These are phyloP conservation scores for Hyaena hyaena DNA, from an alignment of 2,113 vertebrate genomes.

Conservation along the genomic window DNA sequence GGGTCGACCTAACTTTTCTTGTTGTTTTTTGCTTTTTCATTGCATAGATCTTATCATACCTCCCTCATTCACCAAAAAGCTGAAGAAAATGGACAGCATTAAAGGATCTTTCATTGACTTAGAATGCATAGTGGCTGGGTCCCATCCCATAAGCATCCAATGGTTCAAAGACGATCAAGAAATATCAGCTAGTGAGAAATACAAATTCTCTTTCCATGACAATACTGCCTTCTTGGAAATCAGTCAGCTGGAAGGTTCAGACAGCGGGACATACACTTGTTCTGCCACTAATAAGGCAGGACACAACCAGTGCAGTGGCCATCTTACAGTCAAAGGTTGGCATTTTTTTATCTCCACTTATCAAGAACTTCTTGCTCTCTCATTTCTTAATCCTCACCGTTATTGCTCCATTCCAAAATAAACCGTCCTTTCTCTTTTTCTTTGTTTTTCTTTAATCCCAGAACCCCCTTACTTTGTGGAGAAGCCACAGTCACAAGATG, in stretches of 20 bases:
- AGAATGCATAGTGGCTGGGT: constrained; percentile 97
- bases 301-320: constrained; percentile 93
- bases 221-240: constrained; percentile 97
- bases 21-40: constrained; percentile 72
- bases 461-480: constrained; percentile 96
- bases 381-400: constrained; percentile 47
- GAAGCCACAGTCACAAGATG: constrained; percentile 94
- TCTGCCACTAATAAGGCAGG: constrained; percentile 96
- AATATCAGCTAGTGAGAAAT: constrained; percentile 91
- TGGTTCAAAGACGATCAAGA: constrained; percentile 97
- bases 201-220: constrained; percentile 97
- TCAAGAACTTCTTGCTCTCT: not conserved
- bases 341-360: constrained; percentile 48
- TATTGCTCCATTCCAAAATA: constrained; percentile 15
- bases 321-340: constrained; percentile 97
- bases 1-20: constrained; percentile 64
- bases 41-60: constrained; percentile 96
- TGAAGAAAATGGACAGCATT: constrained; percentile 96
- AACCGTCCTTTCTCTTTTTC: constrained; percentile 53
- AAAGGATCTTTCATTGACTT: constrained; percentile 96
- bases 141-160: constrained; percentile 94
- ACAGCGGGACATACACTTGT: constrained; percentile 95
- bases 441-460: constrained; percentile 81
- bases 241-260: constrained; percentile 91
- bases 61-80: constrained; percentile 96